Evolutionary conservation across 2,797 vertebrate genomes (phyloP).

Genomic region (Decapterus maruadsi): DNA sequence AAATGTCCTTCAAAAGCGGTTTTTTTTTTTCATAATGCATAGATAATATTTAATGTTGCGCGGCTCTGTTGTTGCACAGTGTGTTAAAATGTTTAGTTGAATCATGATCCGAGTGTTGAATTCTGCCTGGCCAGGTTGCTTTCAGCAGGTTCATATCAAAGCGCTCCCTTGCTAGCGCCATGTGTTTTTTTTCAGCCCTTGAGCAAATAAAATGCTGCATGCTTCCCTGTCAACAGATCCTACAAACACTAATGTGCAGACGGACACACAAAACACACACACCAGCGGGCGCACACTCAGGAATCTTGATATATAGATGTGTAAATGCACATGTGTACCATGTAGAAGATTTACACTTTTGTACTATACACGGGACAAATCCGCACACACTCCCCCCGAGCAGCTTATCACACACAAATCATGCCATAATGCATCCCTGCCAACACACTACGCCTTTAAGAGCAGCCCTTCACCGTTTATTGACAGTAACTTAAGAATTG

Average conservation of each 20-base stretch:
- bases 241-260: conserved; percentile 77
- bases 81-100: conserved; percentile 58
- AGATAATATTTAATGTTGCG: conserved; percentile 35
- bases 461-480: conserved; percentile 78
- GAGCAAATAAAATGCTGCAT: conserved; percentile 83
- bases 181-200: conserved; percentile 77
- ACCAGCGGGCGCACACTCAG: conserved; percentile 38
- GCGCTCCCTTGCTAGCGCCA: conserved; percentile 63
- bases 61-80: conserved; percentile 42
- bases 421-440: conserved; percentile 32
- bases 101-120: conserved; percentile 54
- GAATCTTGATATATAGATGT: conserved; percentile 62
- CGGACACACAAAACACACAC: conserved; percentile 56
- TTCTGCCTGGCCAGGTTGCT: conserved; percentile 67
- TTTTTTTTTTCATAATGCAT: conserved; percentile 1
- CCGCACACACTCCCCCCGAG: conserved; percentile 44
- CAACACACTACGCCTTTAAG: conserved; percentile 77
- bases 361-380: conserved; percentile 45
- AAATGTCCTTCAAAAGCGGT: not conserved
- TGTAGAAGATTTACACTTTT: conserved; percentile 73
- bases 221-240: conserved; percentile 83
- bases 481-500: conserved; percentile 87
- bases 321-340: conserved; percentile 51
- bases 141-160: conserved; percentile 77
- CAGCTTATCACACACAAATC: conserved; percentile 72